These are phyloP conservation scores for Strix occidentalis DNA, from an alignment of 2,797 vertebrate species.

Conservation along the genomic window DNA sequence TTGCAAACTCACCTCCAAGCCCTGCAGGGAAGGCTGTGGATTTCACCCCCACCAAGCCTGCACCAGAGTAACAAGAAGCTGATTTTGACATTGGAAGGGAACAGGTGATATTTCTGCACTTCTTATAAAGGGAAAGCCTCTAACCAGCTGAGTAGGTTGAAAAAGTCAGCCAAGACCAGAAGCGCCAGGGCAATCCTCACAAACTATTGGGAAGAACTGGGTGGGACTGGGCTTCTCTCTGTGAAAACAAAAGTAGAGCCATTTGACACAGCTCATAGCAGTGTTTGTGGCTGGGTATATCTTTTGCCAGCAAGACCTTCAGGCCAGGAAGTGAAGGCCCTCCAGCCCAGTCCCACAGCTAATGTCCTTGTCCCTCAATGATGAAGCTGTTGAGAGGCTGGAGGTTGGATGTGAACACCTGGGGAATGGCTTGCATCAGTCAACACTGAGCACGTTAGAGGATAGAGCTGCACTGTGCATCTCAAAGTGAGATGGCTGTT, in stretches of 20 bases:
- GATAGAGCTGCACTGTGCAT: neutral
- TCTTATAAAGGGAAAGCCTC: slow-evolving; percentile 1
- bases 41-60: neutral
- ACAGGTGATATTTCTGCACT: neutral
- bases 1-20: neutral
- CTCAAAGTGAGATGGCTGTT: neutral
- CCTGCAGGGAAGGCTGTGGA: neutral
- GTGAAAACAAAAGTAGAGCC: neutral
- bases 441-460: neutral
- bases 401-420: neutral
- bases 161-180: neutral
- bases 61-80: neutral
- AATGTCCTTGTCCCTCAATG: rapidly evolving
- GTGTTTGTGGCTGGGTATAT: rapidly evolving
- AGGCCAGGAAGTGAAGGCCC: neutral
- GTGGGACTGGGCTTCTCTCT: neutral
- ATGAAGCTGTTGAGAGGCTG: neutral
- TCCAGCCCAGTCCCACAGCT: neutral
- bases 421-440: neutral
- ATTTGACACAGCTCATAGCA: neutral
- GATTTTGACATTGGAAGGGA: neutral
- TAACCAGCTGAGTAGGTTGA: neutral
- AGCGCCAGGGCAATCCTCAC: neutral
- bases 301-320: neutral
- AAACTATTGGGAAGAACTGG: neutral